A percentile compares a stretch with the other conserved stretches of the same genome.
Evolutionary conservation across 1,140 invertebrate species (phyloP).

Genomic region (Leptinotarsa undecemlineata): DNA sequence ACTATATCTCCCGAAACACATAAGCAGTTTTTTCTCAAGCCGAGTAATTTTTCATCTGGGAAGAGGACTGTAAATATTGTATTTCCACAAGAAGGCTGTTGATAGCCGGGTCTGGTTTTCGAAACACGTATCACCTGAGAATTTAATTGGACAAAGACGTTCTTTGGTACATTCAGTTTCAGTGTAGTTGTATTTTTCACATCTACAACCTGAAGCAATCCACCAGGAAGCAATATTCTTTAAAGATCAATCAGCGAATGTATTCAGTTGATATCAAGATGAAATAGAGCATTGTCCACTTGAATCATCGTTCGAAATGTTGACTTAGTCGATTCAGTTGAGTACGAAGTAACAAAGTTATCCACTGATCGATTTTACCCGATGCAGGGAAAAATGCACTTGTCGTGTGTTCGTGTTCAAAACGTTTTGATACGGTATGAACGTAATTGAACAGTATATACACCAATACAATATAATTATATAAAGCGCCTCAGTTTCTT

Average conservation of each 20-base stretch:
- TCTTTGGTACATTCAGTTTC: too few relatives aligned
- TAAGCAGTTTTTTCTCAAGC: neutral
- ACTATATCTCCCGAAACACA: slow-evolving; percentile 13
- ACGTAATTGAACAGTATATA: too few relatives aligned
- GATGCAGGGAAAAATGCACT: too few relatives aligned
- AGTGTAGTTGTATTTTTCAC: neutral
- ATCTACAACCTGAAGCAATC: neutral
- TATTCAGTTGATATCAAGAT: slow-evolving; percentile 3
- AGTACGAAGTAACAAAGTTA: slow-evolving; percentile 7
- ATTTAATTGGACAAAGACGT: too few relatives aligned
- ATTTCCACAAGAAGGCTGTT: neutral
- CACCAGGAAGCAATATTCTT: neutral
- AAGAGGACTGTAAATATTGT: neutral
- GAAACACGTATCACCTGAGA: too few relatives aligned
- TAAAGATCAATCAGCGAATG: neutral
- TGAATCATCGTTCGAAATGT: neutral
- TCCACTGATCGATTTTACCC: slow-evolving; percentile 10
- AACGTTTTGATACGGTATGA: too few relatives aligned
- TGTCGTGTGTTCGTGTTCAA: too few relatives aligned
- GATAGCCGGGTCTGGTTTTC: neutral
- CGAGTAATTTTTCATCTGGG: slow-evolving; percentile 14
- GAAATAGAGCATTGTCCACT: slow-evolving; percentile 5
- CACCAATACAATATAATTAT: too few relatives aligned
- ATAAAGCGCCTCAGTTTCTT: too few relatives aligned
- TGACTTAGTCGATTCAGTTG: slow-evolving; percentile 2